Evolutionary conservation across 92 coral and sea anemone genomes (phyloP), one percentile per base, ranked within the genome.

Genomic region (Heteractis magnifica): DNA sequence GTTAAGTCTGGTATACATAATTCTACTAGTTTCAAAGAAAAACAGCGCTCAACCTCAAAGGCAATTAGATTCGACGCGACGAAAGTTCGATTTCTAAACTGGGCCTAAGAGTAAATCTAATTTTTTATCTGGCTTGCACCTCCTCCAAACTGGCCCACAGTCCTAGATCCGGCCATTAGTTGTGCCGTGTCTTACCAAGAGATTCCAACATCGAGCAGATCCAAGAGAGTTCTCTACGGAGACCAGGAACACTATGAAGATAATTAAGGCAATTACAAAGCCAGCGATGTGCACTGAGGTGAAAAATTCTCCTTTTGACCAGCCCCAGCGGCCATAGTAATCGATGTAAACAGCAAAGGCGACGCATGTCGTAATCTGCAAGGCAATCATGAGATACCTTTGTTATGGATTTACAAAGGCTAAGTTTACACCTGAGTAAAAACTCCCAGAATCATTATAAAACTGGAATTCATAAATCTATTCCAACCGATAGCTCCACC

Each of bases 181-280:
- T 65, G 8, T 0, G 8, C 6, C 5, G 20, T 16, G 3, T 9
- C 82, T 76, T 81, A 89, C 92, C 89, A 65, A 74, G 4, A 84
- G 48, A n/a, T 76, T 77, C 92, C 92, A 89, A 84, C 92, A 89
- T 65, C 88, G 68, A 13, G 86, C 64, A 4, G 88, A 79, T 13
- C 92, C 92, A 26, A 89, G 86, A 16, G 92, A 70, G 80, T 89
- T 86, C 26, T 89, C 92, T 16, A 89, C 79, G 65, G 59, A 70
- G 60, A 89, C 41, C 26, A 89, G 85, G 52, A 76, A 86, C 34
- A 89, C 84, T 18, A 86, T 6, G 76, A 89, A 89, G 52, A 89
- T 59, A 8, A 89, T 48, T 21, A 71, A 65, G 14, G 85, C 80
- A 48, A 84, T 81, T 23, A 77, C 82, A 72, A 87, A 89, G 4